Conservation (phyloP, 2,113 vertebrate genomes). For the Toxotes jaculatrix region DNA sequence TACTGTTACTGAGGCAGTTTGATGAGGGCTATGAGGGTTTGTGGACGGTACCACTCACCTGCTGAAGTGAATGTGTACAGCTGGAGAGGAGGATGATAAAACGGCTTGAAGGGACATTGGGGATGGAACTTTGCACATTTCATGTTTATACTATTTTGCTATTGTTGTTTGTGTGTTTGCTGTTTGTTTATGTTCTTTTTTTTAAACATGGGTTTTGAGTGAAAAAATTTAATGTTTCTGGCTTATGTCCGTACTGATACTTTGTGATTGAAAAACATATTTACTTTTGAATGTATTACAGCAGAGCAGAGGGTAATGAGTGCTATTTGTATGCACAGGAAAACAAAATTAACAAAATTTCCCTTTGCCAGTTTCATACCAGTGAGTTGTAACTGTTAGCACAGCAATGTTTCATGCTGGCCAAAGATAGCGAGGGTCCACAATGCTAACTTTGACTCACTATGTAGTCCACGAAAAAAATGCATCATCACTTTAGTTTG, state of each 20-base stretch:
- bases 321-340: not conserved
- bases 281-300: constrained; percentile 17
- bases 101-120: not conserved
- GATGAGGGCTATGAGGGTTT: constrained; percentile 6
- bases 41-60: not conserved
- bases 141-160: not conserved
- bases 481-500: not conserved
- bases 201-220: not conserved
- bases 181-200: not conserved
- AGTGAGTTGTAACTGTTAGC: not conserved
- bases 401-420: not conserved
- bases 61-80: constrained; percentile 11
- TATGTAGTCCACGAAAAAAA: not conserved
- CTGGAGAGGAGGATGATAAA: constrained; percentile 2
- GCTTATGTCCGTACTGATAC: not conserved
- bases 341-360: not conserved
- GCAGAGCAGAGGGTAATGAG: constrained; percentile 17
- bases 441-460: not conserved
- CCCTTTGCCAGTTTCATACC: not conserved
- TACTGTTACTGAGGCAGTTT: constrained; percentile 34
- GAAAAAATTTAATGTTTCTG: not conserved
- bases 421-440: not conserved
- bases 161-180: not conserved
- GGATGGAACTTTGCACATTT: not conserved
- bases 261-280: not conserved